Percentiles rank a stretch among this genome's conserved stretches.
Evolutionary conservation across 2,797 vertebrate species (phyloP).

Genomic region (Centroberyx gerrardi): DNA sequence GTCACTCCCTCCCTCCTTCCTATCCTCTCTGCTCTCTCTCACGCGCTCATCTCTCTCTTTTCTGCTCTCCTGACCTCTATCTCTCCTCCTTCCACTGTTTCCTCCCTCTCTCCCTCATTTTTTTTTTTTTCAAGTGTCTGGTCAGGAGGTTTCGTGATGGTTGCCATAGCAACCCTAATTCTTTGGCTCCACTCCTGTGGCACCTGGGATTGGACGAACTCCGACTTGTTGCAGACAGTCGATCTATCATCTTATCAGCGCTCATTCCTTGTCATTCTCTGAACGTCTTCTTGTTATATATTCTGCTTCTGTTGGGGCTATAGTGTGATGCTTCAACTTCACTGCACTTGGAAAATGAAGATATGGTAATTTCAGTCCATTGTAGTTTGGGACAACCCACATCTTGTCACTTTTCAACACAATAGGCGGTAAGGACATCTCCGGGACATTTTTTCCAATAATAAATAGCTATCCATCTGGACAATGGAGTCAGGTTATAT

Average conservation of each 20-base stretch:
- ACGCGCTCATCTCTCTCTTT: constrained; percentile 10
- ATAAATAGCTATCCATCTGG: too few species aligned
- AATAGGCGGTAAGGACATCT: too few species aligned
- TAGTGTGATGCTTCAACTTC: background rate
- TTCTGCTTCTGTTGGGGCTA: background rate
- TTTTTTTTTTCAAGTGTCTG: constrained; percentile 9
- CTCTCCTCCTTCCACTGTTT: constrained; percentile 20
- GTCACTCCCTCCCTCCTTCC: constrained; percentile 2
- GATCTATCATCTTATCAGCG: constrained; percentile 19
- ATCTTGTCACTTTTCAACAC: background rate
- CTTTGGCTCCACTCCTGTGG: constrained; percentile 8
- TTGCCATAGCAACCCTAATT: constrained; percentile 59
- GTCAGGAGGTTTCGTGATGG: constrained; percentile 37
- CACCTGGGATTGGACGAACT: constrained; percentile 24
- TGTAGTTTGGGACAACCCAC: background rate
- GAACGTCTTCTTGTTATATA: constrained; percentile 7
- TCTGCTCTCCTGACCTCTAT: background rate
- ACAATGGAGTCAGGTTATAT: too few species aligned
- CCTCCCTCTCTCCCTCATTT: background rate
- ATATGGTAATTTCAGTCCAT: background rate
- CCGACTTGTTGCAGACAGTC: constrained; percentile 47
- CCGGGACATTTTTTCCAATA: too few species aligned
- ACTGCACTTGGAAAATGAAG: background rate
- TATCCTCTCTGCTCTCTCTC: constrained; percentile 8
- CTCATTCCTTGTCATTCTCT: constrained; percentile 19